Base-by-base conservation (phyloP, 2,888 invertebrate species). In the Hydrotaea diabolus region DNA sequence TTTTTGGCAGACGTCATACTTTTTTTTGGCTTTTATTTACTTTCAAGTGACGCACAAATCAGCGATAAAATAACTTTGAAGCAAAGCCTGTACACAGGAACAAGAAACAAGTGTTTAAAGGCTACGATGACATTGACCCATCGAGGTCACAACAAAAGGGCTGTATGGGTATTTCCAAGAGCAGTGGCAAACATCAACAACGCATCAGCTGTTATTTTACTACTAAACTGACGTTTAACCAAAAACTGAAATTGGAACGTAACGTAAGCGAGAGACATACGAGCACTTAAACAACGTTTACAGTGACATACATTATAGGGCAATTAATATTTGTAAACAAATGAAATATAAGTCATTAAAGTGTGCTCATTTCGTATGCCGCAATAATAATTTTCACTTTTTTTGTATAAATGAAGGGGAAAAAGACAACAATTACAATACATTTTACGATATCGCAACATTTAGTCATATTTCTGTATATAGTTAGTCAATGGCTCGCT, bases 261-360 rank as follows among this genome's bases (percentile, higher is more conserved):
- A 31, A 31, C 31, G 31, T n/a, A n/a, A 31, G 3, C 31, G 31
- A 26, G 23, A 1, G 23, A 9, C 26, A 31, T 62, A 62, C 26
- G 59, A 26, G 26, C 15, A 59, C 49, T n/a, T 49, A 49, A 59
- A 3, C 59, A 39, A 19, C n/a, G 66, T 2, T 66, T 39, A 21
- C 11, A 19, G 19, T 13, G 19, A 15, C 43, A 39, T 43, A 15
- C 43, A 39, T 43, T 43, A 17, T 57, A 57, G 21, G 9, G 11
- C 15, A 59, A 59, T 59, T 59, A 59, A 43, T 43, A 31, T 4
- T 31, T 31, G 2, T 31, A 31, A 31, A 31, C 31, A 2, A 66
- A 66, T 21, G 17, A 17, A 66, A 66, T 59, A 19, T 59, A 55
- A 55, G 39, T 43, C 39, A 66, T 66, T 39, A 21, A 59, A 66